Percentiles rank a stretch among this genome's conserved stretches.
These are phyloP conservation scores for Simalia tracyae DNA, from an alignment of 2,797 vertebrate genomes.

Conservation along the genomic window DNA sequence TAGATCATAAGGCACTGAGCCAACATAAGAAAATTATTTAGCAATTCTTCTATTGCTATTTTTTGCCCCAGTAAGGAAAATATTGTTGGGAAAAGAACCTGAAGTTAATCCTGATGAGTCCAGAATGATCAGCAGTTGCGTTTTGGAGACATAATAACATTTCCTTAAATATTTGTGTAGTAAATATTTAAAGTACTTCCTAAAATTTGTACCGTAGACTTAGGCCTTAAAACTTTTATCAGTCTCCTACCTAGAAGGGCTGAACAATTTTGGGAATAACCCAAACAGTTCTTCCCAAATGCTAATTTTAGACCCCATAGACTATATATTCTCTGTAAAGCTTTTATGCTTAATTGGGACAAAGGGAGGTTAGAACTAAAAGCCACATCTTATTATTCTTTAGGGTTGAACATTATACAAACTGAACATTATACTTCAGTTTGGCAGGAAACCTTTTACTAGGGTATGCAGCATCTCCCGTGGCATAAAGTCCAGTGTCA, in stretches of 20 bases:
- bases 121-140: neutral
- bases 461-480: no score
- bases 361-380: neutral
- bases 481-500: neutral
- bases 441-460: neutral
- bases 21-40: neutral
- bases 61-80: neutral
- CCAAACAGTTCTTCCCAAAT: neutral
- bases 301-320: neutral
- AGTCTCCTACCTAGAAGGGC: neutral
- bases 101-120: neutral
- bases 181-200: constrained; percentile 12
- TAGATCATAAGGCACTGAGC: neutral
- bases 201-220: neutral
- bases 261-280: neutral
- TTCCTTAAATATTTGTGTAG: neutral
- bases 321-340: neutral
- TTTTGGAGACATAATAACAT: constrained; percentile 7
- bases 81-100: neutral
- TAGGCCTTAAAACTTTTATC: neutral
- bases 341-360: neutral
- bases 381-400: neutral
- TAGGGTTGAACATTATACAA: neutral
- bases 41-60: neutral
- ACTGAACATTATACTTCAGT: neutral